Evolutionary conservation across 1,140 invertebrate species (phyloP).

Genomic region (Drosophila ercepeae): DNA sequence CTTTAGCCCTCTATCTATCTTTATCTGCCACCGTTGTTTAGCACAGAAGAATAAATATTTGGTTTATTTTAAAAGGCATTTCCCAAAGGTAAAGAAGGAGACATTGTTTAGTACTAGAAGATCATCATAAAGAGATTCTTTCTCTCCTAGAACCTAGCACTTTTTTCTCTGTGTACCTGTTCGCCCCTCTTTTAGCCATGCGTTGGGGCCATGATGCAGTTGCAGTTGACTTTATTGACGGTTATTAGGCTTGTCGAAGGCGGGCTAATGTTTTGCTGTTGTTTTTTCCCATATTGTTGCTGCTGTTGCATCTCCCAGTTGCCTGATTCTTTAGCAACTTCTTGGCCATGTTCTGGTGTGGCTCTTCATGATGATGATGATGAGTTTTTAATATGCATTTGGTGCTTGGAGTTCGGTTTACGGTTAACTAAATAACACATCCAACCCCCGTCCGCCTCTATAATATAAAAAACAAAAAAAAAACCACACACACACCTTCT

Average conservation of each 20-base stretch:
- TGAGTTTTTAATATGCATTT: slow-evolving; percentile 80
- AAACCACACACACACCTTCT: neutral
- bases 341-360: slow-evolving; percentile 45
- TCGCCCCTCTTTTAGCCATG: slow-evolving; percentile 22
- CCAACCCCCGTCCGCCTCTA: slow-evolving; percentile 1
- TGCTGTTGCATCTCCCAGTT: slow-evolving; percentile 14
- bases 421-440: slow-evolving; percentile 73
- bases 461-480: no score
- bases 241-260: slow-evolving; percentile 82
- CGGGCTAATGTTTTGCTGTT: slow-evolving; percentile 71
- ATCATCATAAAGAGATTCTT: no score
- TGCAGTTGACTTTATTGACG: slow-evolving; percentile 77
- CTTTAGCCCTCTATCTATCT: neutral
- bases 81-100: neutral
- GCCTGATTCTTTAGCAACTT: slow-evolving; percentile 3
- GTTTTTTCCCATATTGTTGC: slow-evolving; percentile 32
- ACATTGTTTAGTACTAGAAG: neutral
- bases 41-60: neutral
- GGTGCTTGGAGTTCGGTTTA: slow-evolving; percentile 68
- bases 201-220: slow-evolving; percentile 45
- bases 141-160: no score
- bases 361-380: slow-evolving; percentile 72
- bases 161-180: slow-evolving; percentile 17
- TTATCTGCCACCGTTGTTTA: neutral
- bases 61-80: neutral